A percentile compares a stretch with the other conserved stretches of the same genome.
Conservation (phyloP, 2,888 invertebrate species). For the Epirrhoe tristata region DNA sequence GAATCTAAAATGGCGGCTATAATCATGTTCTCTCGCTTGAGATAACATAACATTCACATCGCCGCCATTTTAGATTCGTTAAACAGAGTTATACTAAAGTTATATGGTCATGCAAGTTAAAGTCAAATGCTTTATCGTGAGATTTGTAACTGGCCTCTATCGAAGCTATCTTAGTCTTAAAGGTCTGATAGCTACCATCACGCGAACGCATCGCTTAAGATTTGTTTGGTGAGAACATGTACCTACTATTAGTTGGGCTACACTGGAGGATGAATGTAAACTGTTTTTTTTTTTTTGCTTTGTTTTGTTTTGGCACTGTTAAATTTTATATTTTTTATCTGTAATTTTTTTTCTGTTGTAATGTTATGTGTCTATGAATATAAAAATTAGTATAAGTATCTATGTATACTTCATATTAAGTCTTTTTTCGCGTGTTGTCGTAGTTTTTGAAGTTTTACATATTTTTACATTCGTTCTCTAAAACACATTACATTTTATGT, state of each 20-base stretch:
- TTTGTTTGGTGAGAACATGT: conserved; percentile 47
- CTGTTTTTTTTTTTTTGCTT: background rate
- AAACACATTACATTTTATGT: conserved; percentile 34
- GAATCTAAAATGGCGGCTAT: no score
- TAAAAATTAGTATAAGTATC: no score
- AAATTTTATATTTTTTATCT: background rate
- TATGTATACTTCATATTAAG: no score
- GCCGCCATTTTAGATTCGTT: no score
- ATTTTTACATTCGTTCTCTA: conserved; percentile 27
- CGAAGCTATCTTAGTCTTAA: conserved; percentile 10
- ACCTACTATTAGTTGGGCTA: conserved; percentile 49
- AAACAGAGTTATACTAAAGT: no score
- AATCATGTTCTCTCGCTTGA: no score
- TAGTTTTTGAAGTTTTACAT: background rate
- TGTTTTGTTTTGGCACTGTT: background rate
- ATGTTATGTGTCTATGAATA: no score
- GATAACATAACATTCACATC: no score
- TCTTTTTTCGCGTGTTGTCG: no score
- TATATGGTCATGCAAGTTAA: no score
- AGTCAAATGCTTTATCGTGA: background rate
- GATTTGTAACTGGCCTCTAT: background rate
- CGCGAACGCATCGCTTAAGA: conserved; percentile 47
- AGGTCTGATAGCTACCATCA: conserved; percentile 23
- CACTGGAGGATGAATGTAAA: conserved; percentile 28
- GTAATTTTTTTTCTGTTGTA: no score